Evolutionary conservation across 2,888 invertebrate species (phyloP), one percentile per base, ranked within the genome.

Genomic region (Caenorhabditis angaria): DNA sequence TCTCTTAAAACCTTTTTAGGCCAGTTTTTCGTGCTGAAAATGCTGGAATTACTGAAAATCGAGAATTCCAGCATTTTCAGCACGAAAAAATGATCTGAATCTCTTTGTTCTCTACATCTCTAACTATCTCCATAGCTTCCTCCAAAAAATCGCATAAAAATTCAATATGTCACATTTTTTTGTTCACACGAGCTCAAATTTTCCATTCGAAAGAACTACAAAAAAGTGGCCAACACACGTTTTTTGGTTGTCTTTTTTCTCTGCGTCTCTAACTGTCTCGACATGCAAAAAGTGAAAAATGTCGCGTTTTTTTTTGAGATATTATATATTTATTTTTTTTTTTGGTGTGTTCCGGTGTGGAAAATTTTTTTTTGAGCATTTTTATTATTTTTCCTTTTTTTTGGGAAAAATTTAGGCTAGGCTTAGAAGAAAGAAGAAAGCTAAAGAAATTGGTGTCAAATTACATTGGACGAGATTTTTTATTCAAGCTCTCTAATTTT

Each of bases 271-370:
- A n/a, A n/a, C n/a, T n/a, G 6, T 41, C 41, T 18, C 10, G 14
- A 41, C 10, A 41, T 8, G 32, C 10, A 10, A 41, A 41, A 41
- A 41, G 41, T 41, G 41, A 41, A 41, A 41, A 41, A 41, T 41
- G 41, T 41, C 41, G 10, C 41, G 14, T 12, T 41, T 41, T 41
- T 41, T 41, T 18, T 41, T 18, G 10, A 18, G 41, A 41, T 41
- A 18, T 41, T 18, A 18, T n/a, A n/a, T n/a, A n/a, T 41, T 32
- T 12, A 8, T 32, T 32, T 32, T 32, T 32, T 32, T 41, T 41
- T 41, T 41, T 41, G 41, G 41, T 41, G 41, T 41, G 41, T 41
- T 41, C 41, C n/a, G n/a, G n/a, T n/a, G n/a, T n/a, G n/a, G n/a
- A n/a, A n/a, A n/a, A n/a, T n/a, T 12, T 41, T 41, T 41, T 41